A percentile compares a stretch with the other conserved stretches of the same genome.
These are phyloP conservation scores for Pachypeltis micranthus DNA, from an alignment of 1,140 invertebrate species.

Conservation along the genomic window DNA sequence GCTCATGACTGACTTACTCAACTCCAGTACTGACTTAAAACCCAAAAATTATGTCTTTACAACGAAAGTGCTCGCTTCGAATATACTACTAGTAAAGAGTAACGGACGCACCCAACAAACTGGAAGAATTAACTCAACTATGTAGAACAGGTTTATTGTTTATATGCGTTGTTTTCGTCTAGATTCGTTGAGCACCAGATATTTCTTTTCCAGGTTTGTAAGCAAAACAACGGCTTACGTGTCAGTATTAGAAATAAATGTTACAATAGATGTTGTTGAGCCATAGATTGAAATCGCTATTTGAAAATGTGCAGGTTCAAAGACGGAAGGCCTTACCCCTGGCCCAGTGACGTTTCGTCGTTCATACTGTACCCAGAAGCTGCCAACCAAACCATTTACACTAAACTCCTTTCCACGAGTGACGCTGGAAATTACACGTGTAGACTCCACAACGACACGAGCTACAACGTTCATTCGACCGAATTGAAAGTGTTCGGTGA, in stretches of 20 bases:
- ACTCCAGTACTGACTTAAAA: no score
- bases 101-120: no score
- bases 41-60: no score
- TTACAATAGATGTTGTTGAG: background rate
- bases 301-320: conserved; percentile 50
- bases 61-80: no score
- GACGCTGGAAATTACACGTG: conserved; percentile 63
- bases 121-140: background rate
- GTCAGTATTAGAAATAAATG: background rate
- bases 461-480: conserved; percentile 48
- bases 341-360: conserved; percentile 50
- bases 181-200: no score
- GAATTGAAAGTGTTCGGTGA: conserved; percentile 52
- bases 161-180: no score
- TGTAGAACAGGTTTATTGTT: background rate
- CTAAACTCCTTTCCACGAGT: conserved; percentile 43
- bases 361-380: conserved; percentile 62
- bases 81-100: no score
- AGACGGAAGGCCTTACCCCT: conserved; percentile 59
- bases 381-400: conserved; percentile 65
- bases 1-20: no score
- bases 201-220: background rate
- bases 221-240: background rate
- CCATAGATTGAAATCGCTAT: background rate
- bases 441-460: conserved; percentile 53